Evolutionary conservation across 2,888 invertebrate species (phyloP), one percentile per base, ranked within the genome.

Genomic region (Andrena flavipes): DNA sequence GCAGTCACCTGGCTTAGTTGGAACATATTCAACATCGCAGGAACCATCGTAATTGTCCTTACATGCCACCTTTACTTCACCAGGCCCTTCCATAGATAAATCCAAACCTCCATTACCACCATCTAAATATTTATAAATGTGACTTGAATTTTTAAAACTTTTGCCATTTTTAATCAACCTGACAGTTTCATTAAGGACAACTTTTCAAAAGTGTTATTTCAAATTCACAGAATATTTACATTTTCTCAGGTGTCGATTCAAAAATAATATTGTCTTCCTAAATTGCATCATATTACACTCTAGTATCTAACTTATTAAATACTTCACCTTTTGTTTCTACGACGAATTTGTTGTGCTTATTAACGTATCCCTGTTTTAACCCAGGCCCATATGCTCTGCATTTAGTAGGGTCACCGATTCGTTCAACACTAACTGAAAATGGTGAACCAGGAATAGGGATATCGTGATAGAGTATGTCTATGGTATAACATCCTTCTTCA

Each of bases 31-130:
- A 0, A 98, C 97, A 84, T 96, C 96, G 93, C 98, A 98, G 16
- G 97, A 97, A 23, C 98, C 98, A 92, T 98, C 97, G 75, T 97
- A 95, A 92, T 98, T 98, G 91, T 98, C 98, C 87, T 96, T 96
- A 91, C 97, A 98, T 6, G 96, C 96, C 96, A 98, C 97, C 94
- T 96, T 96, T 0, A 97, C 97, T 94, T 98, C 97, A 0, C 96
- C 96, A 8, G 97, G 97, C 0, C 98, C 98, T 93, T 98, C 98
- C 87, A 98, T 97, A 26, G 97, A 96, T 63, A 98, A 94, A 30
- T 97, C 97, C 0, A 98, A 94, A 8, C 97, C 97, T 26, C 97
- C 97, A 67, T 96, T 96, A 72, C 98, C 98, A 65, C 98, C 97
- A 74, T 97, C 97, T 95, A 84, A 10, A 90, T 70, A 62, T 73